Conservation (phyloP, 2,888 invertebrate species). For the Leucophora obtusa region DNA sequence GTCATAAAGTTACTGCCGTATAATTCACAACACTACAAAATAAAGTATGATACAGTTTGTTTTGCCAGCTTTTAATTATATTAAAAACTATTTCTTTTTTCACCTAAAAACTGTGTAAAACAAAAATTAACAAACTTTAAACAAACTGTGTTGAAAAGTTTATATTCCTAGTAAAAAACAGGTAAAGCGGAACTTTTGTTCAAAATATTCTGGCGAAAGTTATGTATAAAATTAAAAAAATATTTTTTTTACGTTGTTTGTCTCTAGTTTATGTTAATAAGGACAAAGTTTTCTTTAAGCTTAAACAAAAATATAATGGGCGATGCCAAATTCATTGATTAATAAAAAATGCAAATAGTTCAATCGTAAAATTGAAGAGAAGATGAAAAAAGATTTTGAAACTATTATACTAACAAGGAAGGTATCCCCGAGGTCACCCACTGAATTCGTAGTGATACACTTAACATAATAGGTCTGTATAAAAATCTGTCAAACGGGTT, state of each 20-base stretch:
- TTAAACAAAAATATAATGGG: not conserved
- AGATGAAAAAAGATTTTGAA: too few relatives aligned
- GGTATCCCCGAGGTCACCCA: too few relatives aligned
- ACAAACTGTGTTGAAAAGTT: not conserved
- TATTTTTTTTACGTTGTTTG: not conserved
- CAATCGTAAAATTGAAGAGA: slow-evolving; percentile 50
- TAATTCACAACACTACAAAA: not conserved
- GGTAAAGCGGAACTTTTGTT: slow-evolving; percentile 14
- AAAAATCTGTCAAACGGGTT: too few relatives aligned
- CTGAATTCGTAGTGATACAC: too few relatives aligned
- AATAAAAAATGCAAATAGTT: slow-evolving; percentile 54
- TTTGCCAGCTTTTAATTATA: not conserved
- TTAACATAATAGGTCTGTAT: too few relatives aligned
- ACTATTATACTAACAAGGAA: too few relatives aligned
- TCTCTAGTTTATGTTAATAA: not conserved
- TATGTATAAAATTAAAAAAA: slow-evolving; percentile 34
- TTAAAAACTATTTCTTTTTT: not conserved
- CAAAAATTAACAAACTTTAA: not conserved
- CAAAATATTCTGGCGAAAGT: slow-evolving; percentile 39
- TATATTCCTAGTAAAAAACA: not conserved
- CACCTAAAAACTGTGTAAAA: not conserved
- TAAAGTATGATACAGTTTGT: not conserved
- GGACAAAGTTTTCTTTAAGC: not conserved
- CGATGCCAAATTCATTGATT: slow-evolving; percentile 49
- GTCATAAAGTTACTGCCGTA: too few relatives aligned